Evolutionary conservation across 1,140 invertebrate genomes (phyloP), one percentile per base, ranked within the genome.

Genomic region (Ostrea edulis): DNA sequence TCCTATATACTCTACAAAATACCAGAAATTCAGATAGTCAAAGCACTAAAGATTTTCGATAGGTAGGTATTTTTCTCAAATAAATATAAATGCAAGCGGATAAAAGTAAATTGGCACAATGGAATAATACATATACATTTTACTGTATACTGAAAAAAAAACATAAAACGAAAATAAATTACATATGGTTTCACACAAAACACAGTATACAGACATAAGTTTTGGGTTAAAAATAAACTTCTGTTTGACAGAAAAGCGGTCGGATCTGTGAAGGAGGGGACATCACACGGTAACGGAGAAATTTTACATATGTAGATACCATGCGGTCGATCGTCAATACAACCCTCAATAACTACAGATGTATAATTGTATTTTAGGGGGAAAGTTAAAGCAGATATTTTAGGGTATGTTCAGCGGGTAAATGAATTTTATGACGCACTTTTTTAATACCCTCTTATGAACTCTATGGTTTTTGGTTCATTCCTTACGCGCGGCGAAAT

Each of bases 71-170:
- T 77, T 77, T 77, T 29, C 68, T 77, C 11, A 77, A 77, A 35
- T 77, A 77, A 77, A 77, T 58, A n/a, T 62, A 62, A 62, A 62
- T 62, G 55, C 55, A 62, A 62, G 55, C 55, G 7, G 55, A 17
- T 29, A 77, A 71, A 77, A 35, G 29, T 12, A 25, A 77, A 25
- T 77, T 77, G 68, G 68, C 68, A 77, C 68, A 12, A 14, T 29
- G 68, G 68, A 77, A 77, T 77, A 77, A 77, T 35, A 77, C 68
- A 77, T 77, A 35, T 77, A 77, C 68, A 77, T 29, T n/a, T 29
- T 14, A 77, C 25, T 35, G 68, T 77, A 77, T 35, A 77, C 68
- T 29, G 55, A 2, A 29, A 11, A 71, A 25, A 22, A 29, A 77
- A 35, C 35, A 44, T 5, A 14, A 29, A 35, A 77, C 29, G 35